Conservation (phyloP, 2,797 vertebrate species). For the Pseudochirops corinnae region DNA sequence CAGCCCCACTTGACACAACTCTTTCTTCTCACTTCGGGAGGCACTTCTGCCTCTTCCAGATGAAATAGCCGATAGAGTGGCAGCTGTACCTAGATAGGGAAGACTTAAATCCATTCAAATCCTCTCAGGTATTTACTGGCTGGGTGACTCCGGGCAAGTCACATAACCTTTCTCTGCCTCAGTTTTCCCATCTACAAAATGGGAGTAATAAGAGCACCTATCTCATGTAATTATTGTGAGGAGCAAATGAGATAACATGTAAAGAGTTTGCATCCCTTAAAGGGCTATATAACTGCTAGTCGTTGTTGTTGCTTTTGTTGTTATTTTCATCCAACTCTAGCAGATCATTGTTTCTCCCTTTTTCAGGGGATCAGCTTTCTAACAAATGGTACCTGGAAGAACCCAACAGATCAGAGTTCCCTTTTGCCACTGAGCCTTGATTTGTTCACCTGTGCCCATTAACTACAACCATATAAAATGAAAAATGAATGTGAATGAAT, state of each 20-base stretch:
- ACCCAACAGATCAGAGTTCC: neutral
- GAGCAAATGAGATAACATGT: neutral
- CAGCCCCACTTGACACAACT: neutral
- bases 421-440: neutral
- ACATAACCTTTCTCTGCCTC: neutral
- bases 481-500: neutral
- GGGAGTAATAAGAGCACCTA: neutral
- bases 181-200: constrained; percentile 29
- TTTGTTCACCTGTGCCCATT: neutral
- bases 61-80: neutral
- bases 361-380: neutral
- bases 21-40: neutral
- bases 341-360: neutral
- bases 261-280: too few relatives aligned
- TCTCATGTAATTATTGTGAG: neutral
- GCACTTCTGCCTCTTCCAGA: neutral
- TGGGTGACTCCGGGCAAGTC: constrained; percentile 8
- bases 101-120: neutral
- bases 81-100: too few relatives aligned
- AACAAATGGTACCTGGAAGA: neutral
- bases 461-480: neutral
- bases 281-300: too few relatives aligned
- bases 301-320: neutral
- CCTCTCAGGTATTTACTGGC: neutral
- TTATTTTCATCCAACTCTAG: neutral